Evolutionary conservation across 1,140 invertebrate genomes (phyloP).

Genomic region (Brachionus rubens): DNA sequence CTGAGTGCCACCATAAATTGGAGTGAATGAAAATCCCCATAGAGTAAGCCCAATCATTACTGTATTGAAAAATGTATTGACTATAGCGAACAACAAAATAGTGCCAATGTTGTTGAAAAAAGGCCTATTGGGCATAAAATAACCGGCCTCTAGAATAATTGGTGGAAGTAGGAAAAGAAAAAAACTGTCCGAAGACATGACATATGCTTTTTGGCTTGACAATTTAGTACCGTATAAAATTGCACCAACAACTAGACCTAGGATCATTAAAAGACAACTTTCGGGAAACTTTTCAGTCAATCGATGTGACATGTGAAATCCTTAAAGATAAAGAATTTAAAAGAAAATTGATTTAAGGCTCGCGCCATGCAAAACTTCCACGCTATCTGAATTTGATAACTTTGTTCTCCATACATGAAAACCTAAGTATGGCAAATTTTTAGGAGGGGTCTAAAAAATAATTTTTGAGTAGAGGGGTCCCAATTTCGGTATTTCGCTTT

Average conservation of each 20-base stretch:
- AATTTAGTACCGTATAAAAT: constrained; percentile 46
- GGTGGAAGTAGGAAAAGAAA: constrained; percentile 60
- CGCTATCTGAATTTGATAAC: no score
- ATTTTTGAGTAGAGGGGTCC: no score
- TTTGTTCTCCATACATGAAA: no score
- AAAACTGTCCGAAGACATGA: constrained; percentile 56
- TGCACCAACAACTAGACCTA: constrained; percentile 84
- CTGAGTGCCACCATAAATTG: constrained; percentile 5
- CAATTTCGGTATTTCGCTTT: no score
- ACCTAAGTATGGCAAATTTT: no score
- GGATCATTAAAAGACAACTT: constrained; percentile 88
- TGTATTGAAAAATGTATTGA: constrained; percentile 52
- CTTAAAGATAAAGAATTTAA: neutral
- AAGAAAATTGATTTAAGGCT: neutral
- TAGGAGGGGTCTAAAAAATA: no score
- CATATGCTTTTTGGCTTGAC: constrained; percentile 51
- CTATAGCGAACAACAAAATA: constrained; percentile 57
- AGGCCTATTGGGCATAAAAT: constrained; percentile 58
- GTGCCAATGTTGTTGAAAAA: constrained; percentile 60
- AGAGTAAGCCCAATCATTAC: constrained; percentile 49
- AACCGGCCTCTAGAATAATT: constrained; percentile 60
- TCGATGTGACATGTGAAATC: constrained; percentile 45
- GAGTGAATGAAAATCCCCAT: constrained; percentile 42
- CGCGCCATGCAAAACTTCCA: no score
- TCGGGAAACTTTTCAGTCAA: constrained; percentile 65